phyloP scores from a whole-genome alignment of 2,888 invertebrate species.

The Polydrusus cervinus region DNA sequence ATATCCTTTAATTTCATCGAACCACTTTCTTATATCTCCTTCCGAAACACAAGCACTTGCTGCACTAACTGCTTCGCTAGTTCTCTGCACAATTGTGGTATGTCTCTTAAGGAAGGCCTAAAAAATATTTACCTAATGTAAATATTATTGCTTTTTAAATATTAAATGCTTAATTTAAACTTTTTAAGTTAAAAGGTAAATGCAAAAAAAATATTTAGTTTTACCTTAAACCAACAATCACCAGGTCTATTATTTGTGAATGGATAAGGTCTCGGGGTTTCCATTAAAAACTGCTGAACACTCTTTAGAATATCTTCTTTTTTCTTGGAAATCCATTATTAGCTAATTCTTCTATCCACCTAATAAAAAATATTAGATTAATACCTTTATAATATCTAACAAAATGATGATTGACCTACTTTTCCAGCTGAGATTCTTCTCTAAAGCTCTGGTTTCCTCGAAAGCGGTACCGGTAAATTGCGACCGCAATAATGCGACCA shows the following conservation, averaged over 20 bases:
- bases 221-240: constrained; percentile 53
- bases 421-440: constrained; percentile 24
- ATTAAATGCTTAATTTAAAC: neutral
- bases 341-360: constrained; percentile 47
- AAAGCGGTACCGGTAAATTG: too few relatives aligned
- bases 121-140: constrained; percentile 10
- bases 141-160: neutral
- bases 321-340: constrained; percentile 46
- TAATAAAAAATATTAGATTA: constrained; percentile 10
- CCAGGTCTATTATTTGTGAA: constrained; percentile 54
- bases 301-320: constrained; percentile 47
- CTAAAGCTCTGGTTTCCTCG: too few relatives aligned
- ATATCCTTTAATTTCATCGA: constrained; percentile 57
- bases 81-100: constrained; percentile 57
- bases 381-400: neutral
- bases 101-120: constrained; percentile 61
- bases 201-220: constrained; percentile 4
- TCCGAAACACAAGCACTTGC: constrained; percentile 62
- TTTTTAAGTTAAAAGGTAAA: neutral
- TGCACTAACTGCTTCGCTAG: constrained; percentile 59
- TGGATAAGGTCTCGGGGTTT: constrained; percentile 51
- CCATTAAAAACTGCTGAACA: constrained; percentile 51
- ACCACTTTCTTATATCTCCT: constrained; percentile 61
- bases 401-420: constrained; percentile 17
- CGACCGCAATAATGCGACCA: too few relatives aligned